A percentile compares a stretch with the other conserved stretches of the same genome.
phyloP scores from a whole-genome alignment of 2,797 vertebrate species.

The Florisuga fusca region DNA sequence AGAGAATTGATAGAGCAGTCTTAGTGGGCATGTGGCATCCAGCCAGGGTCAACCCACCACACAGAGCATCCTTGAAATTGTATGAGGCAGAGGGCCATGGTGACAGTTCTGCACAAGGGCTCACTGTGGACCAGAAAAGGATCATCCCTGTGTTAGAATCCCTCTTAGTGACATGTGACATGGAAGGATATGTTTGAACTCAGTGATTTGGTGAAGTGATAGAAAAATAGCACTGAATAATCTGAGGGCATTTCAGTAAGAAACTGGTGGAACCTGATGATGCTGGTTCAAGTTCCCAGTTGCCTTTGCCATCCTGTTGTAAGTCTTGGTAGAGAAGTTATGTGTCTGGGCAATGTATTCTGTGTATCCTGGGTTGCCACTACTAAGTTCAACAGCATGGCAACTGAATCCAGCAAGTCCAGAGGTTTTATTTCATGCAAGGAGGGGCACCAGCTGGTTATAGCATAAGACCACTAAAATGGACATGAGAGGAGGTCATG shows the following conservation, averaged over 20 bases:
- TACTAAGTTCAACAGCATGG: neutral
- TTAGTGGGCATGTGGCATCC: too few relatives aligned
- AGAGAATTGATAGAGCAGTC: too few relatives aligned
- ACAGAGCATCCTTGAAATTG: neutral
- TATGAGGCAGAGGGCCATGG: fast-evolving
- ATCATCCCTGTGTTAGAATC: neutral
- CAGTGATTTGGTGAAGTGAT: neutral
- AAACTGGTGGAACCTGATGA: neutral
- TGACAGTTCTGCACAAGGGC: neutral
- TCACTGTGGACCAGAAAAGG: neutral
- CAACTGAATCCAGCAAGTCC: neutral
- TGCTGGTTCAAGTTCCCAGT: neutral
- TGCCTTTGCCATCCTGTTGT: neutral
- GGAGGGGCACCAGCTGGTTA: neutral
- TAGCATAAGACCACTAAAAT: neutral
- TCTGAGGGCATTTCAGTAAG: neutral
- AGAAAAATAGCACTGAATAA: neutral
- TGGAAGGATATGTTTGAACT: neutral
- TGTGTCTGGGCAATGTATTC: neutral
- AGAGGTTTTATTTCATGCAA: neutral
- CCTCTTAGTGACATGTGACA: neutral
- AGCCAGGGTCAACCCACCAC: too few relatives aligned
- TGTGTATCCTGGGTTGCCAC: neutral
- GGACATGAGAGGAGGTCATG: neutral
- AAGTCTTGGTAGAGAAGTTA: neutral